A percentile compares a stretch with the other conserved stretches of the same genome.
phyloP scores from a whole-genome alignment of 2,113 vertebrate genomes.

The Acanthochromis polyacanthus region DNA sequence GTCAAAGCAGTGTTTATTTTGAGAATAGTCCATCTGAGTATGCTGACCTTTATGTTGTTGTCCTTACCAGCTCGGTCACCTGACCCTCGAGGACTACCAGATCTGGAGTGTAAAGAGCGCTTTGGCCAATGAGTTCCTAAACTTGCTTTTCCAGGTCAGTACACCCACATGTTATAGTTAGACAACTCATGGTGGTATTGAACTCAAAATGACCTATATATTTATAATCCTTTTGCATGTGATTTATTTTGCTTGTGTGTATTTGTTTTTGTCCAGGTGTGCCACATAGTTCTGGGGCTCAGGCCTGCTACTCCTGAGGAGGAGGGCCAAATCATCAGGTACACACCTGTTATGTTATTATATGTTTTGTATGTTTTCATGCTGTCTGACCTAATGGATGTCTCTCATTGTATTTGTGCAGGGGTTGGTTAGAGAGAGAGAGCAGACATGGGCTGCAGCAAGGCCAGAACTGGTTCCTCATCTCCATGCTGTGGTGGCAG shows the following conservation, averaged over 20 bases:
- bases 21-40: slow-evolving; percentile 1
- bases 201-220: not conserved
- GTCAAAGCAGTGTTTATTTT: slow-evolving; percentile 11
- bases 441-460: slow-evolving; percentile 95
- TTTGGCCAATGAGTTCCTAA: slow-evolving; percentile 97
- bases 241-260: not conserved
- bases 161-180: not conserved
- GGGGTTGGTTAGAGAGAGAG: slow-evolving; percentile 97
- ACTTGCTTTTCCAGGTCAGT: slow-evolving; percentile 96
- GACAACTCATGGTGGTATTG: not conserved
- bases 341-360: not conserved
- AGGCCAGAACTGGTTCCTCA: slow-evolving; percentile 97
- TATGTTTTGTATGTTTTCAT: slow-evolving; percentile 3
- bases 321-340: slow-evolving; percentile 98
- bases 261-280: slow-evolving; percentile 86
- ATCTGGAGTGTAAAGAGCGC: slow-evolving; percentile 99
- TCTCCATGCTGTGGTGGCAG: slow-evolving; percentile 99
- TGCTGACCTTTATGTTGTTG: slow-evolving; percentile 31
- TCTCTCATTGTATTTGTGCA: slow-evolving; percentile 64
- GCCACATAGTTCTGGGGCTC: slow-evolving; percentile 96
- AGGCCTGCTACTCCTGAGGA: slow-evolving; percentile 95
- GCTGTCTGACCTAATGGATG: not conserved
- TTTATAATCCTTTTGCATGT: not conserved
- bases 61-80: slow-evolving; percentile 89
- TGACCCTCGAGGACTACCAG: slow-evolving; percentile 98